These are phyloP conservation scores for Bostrychus sinensis DNA, from an alignment of 2,113 vertebrate species.

Conservation along the genomic window DNA sequence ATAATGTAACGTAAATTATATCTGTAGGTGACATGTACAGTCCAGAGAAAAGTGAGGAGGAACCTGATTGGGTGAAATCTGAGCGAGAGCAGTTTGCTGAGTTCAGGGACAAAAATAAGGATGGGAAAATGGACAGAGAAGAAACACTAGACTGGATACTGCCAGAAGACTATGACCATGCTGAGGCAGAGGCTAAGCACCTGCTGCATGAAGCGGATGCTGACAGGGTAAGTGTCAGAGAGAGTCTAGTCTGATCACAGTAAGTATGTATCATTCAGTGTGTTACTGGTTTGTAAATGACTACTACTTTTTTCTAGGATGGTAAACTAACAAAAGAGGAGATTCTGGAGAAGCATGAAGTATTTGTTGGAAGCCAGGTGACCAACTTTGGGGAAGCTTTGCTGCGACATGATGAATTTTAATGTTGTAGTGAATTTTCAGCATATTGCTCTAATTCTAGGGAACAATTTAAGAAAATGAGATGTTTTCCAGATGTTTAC, in stretches of 20 bases:
- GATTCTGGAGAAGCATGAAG: slow-evolving; percentile 88
- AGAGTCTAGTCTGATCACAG: not conserved
- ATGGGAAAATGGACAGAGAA: slow-evolving; percentile 92
- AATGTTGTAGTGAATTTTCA: slow-evolving; percentile 25
- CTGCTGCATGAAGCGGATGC: slow-evolving; percentile 89
- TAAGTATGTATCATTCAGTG: not conserved
- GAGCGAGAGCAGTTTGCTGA: slow-evolving; percentile 92
- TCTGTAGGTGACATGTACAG: slow-evolving; percentile 89
- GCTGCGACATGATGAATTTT: slow-evolving; percentile 91
- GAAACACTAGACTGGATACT: slow-evolving; percentile 94
- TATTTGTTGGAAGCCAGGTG: slow-evolving; percentile 94
- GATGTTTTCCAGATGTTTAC: not conserved
- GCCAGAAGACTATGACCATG: slow-evolving; percentile 89
- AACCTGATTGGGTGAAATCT: slow-evolving; percentile 91
- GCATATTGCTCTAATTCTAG: not conserved
- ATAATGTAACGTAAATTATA: too few species aligned
- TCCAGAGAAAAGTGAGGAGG: slow-evolving; percentile 79
- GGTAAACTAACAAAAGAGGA: slow-evolving; percentile 88
- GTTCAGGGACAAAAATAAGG: slow-evolving; percentile 91
- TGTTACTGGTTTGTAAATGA: too few species aligned
- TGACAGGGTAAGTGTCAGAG: slow-evolving; percentile 80
- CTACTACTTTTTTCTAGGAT: slow-evolving; percentile 83
- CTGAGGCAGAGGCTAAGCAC: slow-evolving; percentile 90
- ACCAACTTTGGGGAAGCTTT: slow-evolving; percentile 92
- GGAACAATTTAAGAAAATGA: slow-evolving; percentile 11